These are phyloP conservation scores for Bibio marci DNA, from an alignment of 2,888 invertebrate species.

Conservation along the genomic window DNA sequence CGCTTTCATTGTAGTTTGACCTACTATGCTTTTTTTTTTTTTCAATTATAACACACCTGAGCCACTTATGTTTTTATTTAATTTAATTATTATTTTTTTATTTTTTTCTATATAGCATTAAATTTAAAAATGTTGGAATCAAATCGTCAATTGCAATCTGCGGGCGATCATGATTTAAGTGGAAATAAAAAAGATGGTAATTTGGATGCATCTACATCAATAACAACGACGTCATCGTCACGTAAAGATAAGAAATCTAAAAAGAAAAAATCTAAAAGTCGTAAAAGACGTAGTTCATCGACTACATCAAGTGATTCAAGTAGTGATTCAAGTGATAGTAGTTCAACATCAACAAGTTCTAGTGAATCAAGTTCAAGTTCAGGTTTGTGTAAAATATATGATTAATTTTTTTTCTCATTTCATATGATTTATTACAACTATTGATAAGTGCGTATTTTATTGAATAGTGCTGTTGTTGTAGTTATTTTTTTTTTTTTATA, in stretches of 20 bases:
- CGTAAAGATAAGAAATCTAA: constrained; percentile 42
- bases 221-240: constrained; percentile 9
- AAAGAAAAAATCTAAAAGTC: constrained; percentile 43
- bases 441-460: no score
- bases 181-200: constrained; percentile 3
- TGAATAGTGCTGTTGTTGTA: no score
- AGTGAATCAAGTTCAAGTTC: background rate
- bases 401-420: no score
- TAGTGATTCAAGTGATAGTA: constrained; percentile 38
- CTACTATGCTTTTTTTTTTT: no score
- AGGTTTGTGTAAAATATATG: no score
- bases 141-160: constrained; percentile 5
- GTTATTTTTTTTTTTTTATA: no score
- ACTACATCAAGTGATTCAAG: constrained; percentile 28
- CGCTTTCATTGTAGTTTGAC: no score
- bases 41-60: no score
- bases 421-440: no score
- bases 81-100: constrained; percentile 6
- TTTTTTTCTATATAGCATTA: constrained; percentile 10
- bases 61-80: no score
- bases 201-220: constrained; percentile 22
- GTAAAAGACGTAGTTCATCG: constrained; percentile 42
- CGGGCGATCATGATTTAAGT: constrained; percentile 17
- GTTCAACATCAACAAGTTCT: constrained; percentile 35
- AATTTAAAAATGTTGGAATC: constrained; percentile 7